Evolutionary conservation across 2,888 invertebrate species (phyloP).

Genomic region (Beris chalybata): DNA sequence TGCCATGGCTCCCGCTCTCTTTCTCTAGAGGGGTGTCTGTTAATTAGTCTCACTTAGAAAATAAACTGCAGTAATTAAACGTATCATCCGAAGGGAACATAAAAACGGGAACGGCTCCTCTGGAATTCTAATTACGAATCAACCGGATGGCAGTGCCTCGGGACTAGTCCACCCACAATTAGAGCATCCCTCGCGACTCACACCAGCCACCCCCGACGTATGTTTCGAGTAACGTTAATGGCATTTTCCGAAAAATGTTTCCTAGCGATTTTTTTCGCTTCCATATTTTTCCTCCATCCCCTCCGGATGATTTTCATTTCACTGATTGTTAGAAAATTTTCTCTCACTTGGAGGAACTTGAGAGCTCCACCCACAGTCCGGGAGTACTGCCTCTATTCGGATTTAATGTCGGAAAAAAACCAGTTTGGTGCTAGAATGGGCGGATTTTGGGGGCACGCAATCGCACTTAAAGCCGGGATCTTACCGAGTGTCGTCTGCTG

Average conservation of each 20-base stretch:
- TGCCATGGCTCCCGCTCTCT: not conserved
- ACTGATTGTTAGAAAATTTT: conserved; percentile 2
- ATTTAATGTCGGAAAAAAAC: not conserved
- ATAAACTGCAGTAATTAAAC: conserved; percentile 57
- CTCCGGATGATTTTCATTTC: conserved; percentile 1
- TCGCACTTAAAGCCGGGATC: not conserved
- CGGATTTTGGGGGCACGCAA: conserved; percentile 2
- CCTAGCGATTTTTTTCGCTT: conserved; percentile 14
- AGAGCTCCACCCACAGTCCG: conserved; percentile 9
- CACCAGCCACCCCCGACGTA: too few relatives aligned
- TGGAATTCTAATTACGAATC: conserved; percentile 56
- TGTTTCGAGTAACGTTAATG: not conserved
- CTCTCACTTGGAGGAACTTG: not conserved
- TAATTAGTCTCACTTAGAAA: conserved; percentile 57
- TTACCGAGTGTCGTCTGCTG: not conserved
- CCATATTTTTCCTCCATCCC: conserved; percentile 2
- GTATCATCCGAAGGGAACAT: conserved; percentile 42
- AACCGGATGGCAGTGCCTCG: conserved; percentile 41
- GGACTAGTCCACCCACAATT: conserved; percentile 24
- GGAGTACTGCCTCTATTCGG: not conserved
- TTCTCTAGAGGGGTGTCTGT: conserved; percentile 48
- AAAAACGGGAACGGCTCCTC: conserved; percentile 44
- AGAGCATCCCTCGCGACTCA: not conserved
- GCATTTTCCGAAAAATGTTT: conserved; percentile 17
- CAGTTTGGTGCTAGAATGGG: not conserved